A percentile compares a stretch with the other conserved stretches of the same genome.
Evolutionary conservation across 2,888 invertebrate genomes (phyloP).

Genomic region (Lumbricus terrestris): DNA sequence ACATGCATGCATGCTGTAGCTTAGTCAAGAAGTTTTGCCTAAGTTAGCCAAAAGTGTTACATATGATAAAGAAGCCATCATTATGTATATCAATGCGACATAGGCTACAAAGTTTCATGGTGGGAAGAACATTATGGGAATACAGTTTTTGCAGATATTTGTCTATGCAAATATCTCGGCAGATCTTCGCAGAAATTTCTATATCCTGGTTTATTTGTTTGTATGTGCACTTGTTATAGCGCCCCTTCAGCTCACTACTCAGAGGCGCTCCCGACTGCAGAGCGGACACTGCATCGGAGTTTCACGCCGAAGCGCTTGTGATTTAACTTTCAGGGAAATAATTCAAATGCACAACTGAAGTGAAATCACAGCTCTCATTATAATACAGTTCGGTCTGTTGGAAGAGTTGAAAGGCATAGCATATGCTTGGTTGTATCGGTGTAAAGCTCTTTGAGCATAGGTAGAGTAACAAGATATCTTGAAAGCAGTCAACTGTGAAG

Average conservation of each 20-base stretch:
- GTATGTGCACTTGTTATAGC: too few relatives aligned
- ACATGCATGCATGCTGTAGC: too few relatives aligned
- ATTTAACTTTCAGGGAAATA: background rate
- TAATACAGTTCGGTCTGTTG: background rate
- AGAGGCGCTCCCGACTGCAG: too few relatives aligned
- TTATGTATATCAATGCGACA: too few relatives aligned
- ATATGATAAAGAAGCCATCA: too few relatives aligned
- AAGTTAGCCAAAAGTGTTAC: too few relatives aligned
- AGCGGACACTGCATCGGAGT: too few relatives aligned
- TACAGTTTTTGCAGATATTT: background rate
- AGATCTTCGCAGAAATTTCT: background rate
- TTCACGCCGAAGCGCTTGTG: too few relatives aligned
- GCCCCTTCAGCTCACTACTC: too few relatives aligned
- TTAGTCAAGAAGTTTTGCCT: too few relatives aligned
- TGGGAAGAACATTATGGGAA: background rate
- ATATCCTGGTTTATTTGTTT: too few relatives aligned
- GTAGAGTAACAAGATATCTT: background rate
- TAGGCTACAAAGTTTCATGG: too few relatives aligned
- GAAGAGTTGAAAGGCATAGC: background rate
- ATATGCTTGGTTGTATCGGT: background rate
- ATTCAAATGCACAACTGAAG: background rate
- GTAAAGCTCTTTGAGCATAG: background rate
- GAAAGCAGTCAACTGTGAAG: background rate
- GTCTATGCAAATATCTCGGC: background rate
- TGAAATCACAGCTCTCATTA: background rate